A percentile compares a stretch with the other conserved stretches of the same genome.
Evolutionary conservation across 1,140 invertebrate genomes (phyloP).

Genomic region (Drosophila suzukii): DNA sequence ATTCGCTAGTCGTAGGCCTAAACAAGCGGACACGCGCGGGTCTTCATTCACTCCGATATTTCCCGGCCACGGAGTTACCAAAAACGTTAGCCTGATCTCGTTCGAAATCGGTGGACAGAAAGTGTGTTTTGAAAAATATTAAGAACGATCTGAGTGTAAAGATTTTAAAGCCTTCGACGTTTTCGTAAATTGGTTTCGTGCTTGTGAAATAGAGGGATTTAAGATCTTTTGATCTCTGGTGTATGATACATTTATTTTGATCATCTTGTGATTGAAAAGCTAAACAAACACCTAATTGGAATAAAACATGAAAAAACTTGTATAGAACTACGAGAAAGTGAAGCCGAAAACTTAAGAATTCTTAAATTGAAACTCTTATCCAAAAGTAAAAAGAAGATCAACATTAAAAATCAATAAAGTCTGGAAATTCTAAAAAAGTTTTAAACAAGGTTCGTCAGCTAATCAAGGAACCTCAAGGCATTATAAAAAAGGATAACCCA

Average conservation of each 20-base stretch:
- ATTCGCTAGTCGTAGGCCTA: constrained; percentile 84
- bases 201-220: neutral
- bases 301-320: neutral
- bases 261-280: neutral
- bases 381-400: too few relatives aligned
- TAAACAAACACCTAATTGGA: neutral
- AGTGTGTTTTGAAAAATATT: neutral
- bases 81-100: constrained; percentile 24
- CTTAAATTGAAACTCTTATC: neutral
- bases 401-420: neutral
- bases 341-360: neutral
- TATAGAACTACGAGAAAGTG: neutral
- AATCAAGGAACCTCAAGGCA: neutral
- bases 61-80: constrained; percentile 16
- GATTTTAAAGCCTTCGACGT: neutral
- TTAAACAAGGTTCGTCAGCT: too few relatives aligned
- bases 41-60: constrained; percentile 11
- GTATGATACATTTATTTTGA: neutral
- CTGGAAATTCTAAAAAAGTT: too few relatives aligned
- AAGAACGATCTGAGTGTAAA: neutral
- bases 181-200: constrained; percentile 12
- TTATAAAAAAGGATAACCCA: neutral
- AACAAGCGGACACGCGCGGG: constrained; percentile 81
- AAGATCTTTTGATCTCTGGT: constrained; percentile 1
- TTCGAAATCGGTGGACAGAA: constrained; percentile 15